Evolutionary conservation across 2,797 vertebrate species (phyloP), one percentile per base, ranked within the genome.

Genomic region (Gambusia yucatana): DNA sequence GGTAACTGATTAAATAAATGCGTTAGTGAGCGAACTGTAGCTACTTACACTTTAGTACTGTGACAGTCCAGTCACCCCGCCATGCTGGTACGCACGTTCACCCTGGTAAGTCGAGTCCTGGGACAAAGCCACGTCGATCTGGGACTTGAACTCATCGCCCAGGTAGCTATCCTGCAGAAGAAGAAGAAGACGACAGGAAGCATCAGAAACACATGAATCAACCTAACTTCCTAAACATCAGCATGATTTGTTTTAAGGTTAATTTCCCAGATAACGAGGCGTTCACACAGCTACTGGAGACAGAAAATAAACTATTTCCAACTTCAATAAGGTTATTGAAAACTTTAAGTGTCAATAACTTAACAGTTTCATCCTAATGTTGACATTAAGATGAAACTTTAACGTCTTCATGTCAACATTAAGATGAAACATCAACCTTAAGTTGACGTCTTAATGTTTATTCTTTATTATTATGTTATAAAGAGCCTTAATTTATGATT

Each of bases 21-120:
- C 25, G 1, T 11, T 55, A 25, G 50, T 0, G 22, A n/a, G 22
- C 0, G 3, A 57, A 57, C 55, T 28, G 55, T 1, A 14, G 28
- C 59, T 67, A 91, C 98, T 98, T 95, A 98, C 97, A 94, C 95
- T 96, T 97, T 99, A 99, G 95, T 99, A 99, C 97, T 99, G 98
- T 96, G 98, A 99, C 97, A 99, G 97, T 94, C 98, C 98, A 77
- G 98, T 98, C 96, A 99, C 98, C 85, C 98, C 98, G 77, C 98
- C 98, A 79, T 99, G 98, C 95, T 99, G 98, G 96, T 99, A 99
- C 0, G 98, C 98, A 82, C 98, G 97, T 95, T 99, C 98, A 55
- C 98, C 98, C 95, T 99, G 98, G 96, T 99, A 99, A 25, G 98
- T 99, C 14, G 98, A 99, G 94, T 99, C 98, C 95, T 99, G 98